phyloP scores from a whole-genome alignment of 2,113 vertebrate species.

The Gopherus evgoodei region DNA sequence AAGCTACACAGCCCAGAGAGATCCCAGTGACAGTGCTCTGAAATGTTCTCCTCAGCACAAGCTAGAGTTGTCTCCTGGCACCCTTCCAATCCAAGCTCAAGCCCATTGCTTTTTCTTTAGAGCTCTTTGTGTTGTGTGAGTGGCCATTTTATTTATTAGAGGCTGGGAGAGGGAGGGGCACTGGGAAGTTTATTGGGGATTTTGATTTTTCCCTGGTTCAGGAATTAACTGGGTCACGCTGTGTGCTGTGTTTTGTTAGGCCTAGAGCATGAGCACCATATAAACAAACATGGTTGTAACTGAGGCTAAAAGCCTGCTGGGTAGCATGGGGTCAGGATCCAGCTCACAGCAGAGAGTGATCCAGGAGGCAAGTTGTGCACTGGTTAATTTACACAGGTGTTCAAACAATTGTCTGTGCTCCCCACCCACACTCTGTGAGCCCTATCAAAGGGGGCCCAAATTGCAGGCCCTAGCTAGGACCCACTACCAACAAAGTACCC shows the following conservation, averaged over 20 bases:
- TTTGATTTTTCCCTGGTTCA: constrained; percentile 31
- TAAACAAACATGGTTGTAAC: constrained; percentile 47
- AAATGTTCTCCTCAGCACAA: neutral
- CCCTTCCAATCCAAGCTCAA: accelerated
- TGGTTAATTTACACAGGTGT: accelerated
- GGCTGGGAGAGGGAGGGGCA: neutral
- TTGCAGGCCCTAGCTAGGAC: accelerated
- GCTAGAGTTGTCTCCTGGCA: neutral
- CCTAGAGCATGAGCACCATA: neutral
- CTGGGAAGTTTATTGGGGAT: constrained; percentile 24
- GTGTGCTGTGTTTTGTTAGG: constrained; percentile 11
- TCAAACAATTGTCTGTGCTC: accelerated
- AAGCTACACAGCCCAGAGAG: neutral
- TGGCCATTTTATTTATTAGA: neutral
- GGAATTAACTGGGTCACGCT: constrained; percentile 48
- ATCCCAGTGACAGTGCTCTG: accelerated
- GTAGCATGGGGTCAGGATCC: neutral
- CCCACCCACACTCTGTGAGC: neutral
- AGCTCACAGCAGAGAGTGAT: neutral
- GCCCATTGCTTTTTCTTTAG: neutral
- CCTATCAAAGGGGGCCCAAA: accelerated
- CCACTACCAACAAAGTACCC: accelerated
- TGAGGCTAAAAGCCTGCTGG: neutral
- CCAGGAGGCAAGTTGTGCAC: neutral
- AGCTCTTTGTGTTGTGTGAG: neutral